Evolutionary conservation across 2,888 invertebrate species (phyloP), one percentile per base, ranked within the genome.

Genomic region (Sinohyriopsis cumingii): DNA sequence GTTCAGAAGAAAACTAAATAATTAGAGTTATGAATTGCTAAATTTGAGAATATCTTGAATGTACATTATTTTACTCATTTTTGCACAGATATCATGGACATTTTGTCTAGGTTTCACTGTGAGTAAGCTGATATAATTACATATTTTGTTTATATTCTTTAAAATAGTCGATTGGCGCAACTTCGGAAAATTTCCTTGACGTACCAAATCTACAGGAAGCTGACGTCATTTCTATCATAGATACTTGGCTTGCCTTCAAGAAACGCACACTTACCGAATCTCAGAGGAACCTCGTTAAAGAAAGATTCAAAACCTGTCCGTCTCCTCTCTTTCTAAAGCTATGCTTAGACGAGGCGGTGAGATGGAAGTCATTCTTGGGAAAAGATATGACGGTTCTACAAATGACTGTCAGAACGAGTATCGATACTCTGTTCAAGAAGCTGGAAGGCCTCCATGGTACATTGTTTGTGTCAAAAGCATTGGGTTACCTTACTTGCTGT

Each of bases 401-500:
- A 22, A 63, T 54, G 22, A 82, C 79, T 0, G 75, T 83, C 12
- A 61, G 72, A 62, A 76, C 67, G 4, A 76, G 67, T 54, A 81
- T 83, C 20, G 69, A 71, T 24, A 60, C 59, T 20, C 66, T 82
- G 55, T 83, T 82, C 59, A 53, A 69, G n/a, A 63, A 77, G 25
- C 62, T 84, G 20, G 85, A 84, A 66, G 67, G 67, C 9, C 59
- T 65, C 15, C 84, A 85, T 72, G 84, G 85, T 18, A 24, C 73
- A 45, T 19, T 79, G 33, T 67, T 85, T 25, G 82, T 83, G 18
- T 76, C 77, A n/a, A 71, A 71, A 33, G 79, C 84, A 19, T 73
- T 85, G 12, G 78, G 82, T n/a, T 84, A 79, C 68, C 63, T 85
- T 25, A 85, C 84, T 15, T 59, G 71, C 28, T 66, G 80, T 80